Evolutionary conservation across 2,797 vertebrate genomes (phyloP).

Genomic region (Acomys russatus): DNA sequence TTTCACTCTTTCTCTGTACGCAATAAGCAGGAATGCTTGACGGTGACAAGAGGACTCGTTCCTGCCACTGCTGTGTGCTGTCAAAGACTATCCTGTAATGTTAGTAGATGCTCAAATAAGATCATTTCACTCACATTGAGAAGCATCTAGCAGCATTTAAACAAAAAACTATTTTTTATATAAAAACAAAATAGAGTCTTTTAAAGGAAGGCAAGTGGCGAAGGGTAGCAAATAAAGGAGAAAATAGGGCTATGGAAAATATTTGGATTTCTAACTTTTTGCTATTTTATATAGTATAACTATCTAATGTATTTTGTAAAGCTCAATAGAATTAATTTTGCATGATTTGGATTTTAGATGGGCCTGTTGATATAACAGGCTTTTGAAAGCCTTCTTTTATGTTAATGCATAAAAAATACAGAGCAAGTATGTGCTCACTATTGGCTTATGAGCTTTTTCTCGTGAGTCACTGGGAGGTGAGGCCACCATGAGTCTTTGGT

Average conservation of each 20-base stretch:
- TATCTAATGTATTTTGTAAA: neutral
- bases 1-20: slow-evolving; percentile 73
- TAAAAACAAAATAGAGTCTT: neutral
- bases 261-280: neutral
- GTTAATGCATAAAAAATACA: neutral
- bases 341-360: slow-evolving; percentile 40
- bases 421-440: neutral
- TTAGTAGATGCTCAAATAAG: neutral
- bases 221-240: neutral
- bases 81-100: neutral
- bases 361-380: neutral
- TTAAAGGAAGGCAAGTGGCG: neutral
- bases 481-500: slow-evolving; percentile 71
- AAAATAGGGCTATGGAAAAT: neutral
- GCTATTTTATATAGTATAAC: slow-evolving; percentile 1
- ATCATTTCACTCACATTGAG: neutral
- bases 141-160: neutral
- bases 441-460: neutral
- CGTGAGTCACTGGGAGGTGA: neutral
- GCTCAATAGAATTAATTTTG: slow-evolving; percentile 16
- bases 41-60: neutral
- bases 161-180: neutral
- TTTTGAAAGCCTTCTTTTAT: neutral
- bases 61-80: neutral
- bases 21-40: neutral